A percentile compares a stretch with the other conserved stretches of the same genome.
Conservation (phyloP, 2,888 invertebrate genomes). For the Diloba caeruleocephala region DNA sequence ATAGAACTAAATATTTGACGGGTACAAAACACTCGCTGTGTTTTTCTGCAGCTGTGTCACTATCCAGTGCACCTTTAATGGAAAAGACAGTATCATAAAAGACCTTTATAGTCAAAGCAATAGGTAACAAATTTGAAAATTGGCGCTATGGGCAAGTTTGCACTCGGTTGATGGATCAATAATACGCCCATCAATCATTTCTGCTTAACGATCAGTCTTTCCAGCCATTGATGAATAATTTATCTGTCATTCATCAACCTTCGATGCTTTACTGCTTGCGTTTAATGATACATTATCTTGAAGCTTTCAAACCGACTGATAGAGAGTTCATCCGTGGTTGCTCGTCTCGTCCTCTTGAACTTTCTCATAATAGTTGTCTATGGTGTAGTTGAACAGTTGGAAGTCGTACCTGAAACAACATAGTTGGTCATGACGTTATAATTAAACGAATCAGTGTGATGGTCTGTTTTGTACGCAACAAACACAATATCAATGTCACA, state of each 20-base stretch:
- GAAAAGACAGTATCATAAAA: slow-evolving; percentile 43
- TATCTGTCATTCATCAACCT: slow-evolving; percentile 62
- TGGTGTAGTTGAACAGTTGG: slow-evolving; percentile 95
- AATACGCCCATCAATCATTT: slow-evolving; percentile 63
- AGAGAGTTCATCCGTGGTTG: slow-evolving; percentile 72
- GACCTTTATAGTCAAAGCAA: slow-evolving; percentile 44
- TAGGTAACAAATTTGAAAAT: slow-evolving; percentile 56
- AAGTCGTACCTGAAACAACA: slow-evolving; percentile 93
- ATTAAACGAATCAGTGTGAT: too few species aligned
- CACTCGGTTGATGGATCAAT: slow-evolving; percentile 54
- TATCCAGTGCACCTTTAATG: slow-evolving; percentile 26
- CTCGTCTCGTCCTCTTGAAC: slow-evolving; percentile 72
- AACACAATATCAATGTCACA: too few species aligned
- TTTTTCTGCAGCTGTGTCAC: slow-evolving; percentile 14
- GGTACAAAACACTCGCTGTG: slow-evolving; percentile 8
- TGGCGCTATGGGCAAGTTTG: slow-evolving; percentile 50
- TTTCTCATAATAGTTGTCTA: slow-evolving; percentile 91
- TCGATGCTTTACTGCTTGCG: slow-evolving; percentile 57
- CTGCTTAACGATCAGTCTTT: slow-evolving; percentile 66
- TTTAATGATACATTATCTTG: slow-evolving; percentile 50
- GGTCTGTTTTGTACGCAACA: too few species aligned
- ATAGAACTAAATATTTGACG: slow-evolving; percentile 24
- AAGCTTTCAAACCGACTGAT: slow-evolving; percentile 49
- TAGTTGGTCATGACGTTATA: background rate
- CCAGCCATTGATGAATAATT: slow-evolving; percentile 61